Percentiles rank a stretch among this genome's conserved stretches.
Conservation (phyloP, 2,888 invertebrate species). For the Drosophila greeni region DNA sequence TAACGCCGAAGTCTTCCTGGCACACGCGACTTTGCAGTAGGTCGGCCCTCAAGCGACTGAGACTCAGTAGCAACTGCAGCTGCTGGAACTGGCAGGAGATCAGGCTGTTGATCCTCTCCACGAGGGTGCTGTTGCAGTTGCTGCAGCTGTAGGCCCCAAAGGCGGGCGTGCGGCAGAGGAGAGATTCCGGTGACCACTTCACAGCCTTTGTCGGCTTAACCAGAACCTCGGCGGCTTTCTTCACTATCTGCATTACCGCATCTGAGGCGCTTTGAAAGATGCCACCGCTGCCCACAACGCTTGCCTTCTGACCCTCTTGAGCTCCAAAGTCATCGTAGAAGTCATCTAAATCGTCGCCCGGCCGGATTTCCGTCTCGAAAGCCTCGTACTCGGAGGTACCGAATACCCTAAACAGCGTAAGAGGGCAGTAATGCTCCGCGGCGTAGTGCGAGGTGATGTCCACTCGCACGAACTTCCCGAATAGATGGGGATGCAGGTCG, state of each 20-base stretch:
- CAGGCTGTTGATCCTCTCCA: constrained; percentile 85
- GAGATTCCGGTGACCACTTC: constrained; percentile 47
- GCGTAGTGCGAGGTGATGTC: constrained; percentile 97
- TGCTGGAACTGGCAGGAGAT: constrained; percentile 85
- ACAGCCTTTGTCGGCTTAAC: constrained; percentile 82
- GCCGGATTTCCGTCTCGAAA: constrained; percentile 88
- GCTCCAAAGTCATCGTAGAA: constrained; percentile 82
- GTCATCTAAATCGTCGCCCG: constrained; percentile 84
- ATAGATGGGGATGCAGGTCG: constrained; percentile 87
- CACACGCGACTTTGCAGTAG: constrained; percentile 82
- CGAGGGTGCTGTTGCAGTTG: constrained; percentile 85
- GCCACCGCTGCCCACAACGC: constrained; percentile 80
- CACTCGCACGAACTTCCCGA: constrained; percentile 93
- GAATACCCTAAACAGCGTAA: constrained; percentile 95
- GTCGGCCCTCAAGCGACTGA: constrained; percentile 82
- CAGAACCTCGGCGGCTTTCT: constrained; percentile 92
- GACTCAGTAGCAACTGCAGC: constrained; percentile 82
- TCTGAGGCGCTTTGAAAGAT: constrained; percentile 92
- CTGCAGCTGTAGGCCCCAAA: constrained; percentile 85
- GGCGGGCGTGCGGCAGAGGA: constrained; percentile 85
- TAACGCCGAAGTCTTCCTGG: constrained; percentile 81
- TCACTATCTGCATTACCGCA: constrained; percentile 94
- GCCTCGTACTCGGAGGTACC: constrained; percentile 96
- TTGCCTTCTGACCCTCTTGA: constrained; percentile 54
- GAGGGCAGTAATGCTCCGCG: constrained; percentile 97